Evolutionary conservation across 2,113 vertebrate genomes (phyloP).

Genomic region (Tapirus terrestris): DNA sequence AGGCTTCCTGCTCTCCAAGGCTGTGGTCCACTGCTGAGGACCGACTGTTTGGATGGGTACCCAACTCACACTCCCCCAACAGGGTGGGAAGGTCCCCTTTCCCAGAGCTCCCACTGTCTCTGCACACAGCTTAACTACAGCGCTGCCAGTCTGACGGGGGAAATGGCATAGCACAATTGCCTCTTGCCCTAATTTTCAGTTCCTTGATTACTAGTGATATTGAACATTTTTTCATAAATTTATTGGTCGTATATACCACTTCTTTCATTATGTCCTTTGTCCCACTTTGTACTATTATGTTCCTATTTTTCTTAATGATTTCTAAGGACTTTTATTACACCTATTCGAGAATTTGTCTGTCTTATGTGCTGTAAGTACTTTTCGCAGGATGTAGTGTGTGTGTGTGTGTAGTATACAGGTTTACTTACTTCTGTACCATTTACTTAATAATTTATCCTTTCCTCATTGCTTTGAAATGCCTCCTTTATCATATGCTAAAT

Average conservation of each 20-base stretch:
- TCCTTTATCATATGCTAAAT: neutral
- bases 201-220: neutral
- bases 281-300: neutral
- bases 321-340: neutral
- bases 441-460: neutral
- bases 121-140: accelerated
- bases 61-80: accelerated
- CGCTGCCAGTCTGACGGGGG: accelerated
- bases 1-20: neutral
- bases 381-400: neutral
- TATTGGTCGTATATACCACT: neutral
- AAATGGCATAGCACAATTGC: too few relatives aligned
- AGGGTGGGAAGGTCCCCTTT: neutral
- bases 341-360: neutral
- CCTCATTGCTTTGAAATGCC: neutral
- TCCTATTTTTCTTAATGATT: neutral
- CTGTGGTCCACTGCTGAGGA: too few relatives aligned
- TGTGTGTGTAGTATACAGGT: accelerated
- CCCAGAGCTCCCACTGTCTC: neutral
- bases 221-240: neutral
- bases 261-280: neutral
- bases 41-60: neutral
- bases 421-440: neutral
- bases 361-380: neutral
- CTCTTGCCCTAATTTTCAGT: neutral